Conservation (phyloP, 1,140 invertebrate species). For the Mesaphorura yosii region DNA sequence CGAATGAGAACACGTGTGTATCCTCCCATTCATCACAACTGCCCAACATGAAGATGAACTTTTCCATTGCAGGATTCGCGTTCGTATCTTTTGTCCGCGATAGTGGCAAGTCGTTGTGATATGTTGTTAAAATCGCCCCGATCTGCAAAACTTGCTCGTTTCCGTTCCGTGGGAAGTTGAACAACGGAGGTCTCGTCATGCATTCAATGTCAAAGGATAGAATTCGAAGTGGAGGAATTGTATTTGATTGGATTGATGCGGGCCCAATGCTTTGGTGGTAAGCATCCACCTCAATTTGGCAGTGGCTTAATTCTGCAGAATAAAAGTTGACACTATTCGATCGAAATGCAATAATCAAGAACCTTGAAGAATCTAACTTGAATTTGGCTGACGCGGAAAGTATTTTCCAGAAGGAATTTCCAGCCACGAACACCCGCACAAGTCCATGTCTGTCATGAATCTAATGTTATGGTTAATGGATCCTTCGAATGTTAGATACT, state of each 20-base stretch:
- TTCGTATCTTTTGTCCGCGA: no score
- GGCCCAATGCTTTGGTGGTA: constrained; percentile 2
- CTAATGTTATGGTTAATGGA: constrained; percentile 21
- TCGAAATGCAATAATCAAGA: not conserved
- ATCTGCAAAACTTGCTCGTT: constrained; percentile 20
- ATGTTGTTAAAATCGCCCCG: constrained; percentile 9
- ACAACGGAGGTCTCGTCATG: not conserved
- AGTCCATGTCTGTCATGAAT: constrained; percentile 21
- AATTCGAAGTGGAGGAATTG: constrained; percentile 13
- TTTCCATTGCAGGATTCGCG: not conserved
- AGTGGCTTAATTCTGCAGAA: constrained; percentile 10
- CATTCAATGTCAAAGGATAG: constrained; percentile 28
- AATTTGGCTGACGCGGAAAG: not conserved
- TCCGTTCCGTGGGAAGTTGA: constrained; percentile 4
- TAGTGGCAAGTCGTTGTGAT: no score
- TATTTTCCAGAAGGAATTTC: constrained; percentile 1
- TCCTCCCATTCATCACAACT: constrained; percentile 15
- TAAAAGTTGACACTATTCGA: not conserved
- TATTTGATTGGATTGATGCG: not conserved
- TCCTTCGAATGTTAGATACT: constrained; percentile 19
- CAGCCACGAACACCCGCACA: constrained; percentile 21
- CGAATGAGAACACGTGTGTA: constrained; percentile 15
- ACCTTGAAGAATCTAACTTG: constrained; percentile 1
- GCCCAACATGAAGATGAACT: constrained; percentile 15
- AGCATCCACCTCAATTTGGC: constrained; percentile 23